Conservation (phyloP, 2,113 vertebrate species). For the Leptobrachium ailaonicum region DNA sequence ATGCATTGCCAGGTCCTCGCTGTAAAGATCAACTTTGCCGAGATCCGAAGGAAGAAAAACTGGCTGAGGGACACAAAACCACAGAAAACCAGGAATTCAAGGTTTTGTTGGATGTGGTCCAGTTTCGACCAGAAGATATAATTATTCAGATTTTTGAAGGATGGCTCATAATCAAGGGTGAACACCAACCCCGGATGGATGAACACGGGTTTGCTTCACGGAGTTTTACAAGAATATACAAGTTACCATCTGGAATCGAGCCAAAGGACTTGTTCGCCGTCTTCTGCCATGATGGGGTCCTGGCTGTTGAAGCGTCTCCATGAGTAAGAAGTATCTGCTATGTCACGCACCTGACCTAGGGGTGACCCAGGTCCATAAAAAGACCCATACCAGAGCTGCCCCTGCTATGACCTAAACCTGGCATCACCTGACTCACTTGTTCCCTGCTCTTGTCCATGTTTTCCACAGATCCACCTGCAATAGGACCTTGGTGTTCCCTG, state of each 20-base stretch:
- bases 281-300: conserved; percentile 79
- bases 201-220: conserved; percentile 77
- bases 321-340: neutral
- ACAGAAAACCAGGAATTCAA: conserved; percentile 60
- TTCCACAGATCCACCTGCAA: no score
- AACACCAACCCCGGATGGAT: conserved; percentile 74
- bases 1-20: conserved; percentile 72
- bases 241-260: conserved; percentile 67
- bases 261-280: conserved; percentile 70
- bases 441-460: no score
- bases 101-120: conserved; percentile 77
- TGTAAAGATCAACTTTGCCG: neutral
- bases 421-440: no score
- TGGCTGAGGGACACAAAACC: neutral
- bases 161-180: conserved; percentile 79
- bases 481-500: no score
- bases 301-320: conserved; percentile 70
- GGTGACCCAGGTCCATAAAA: no score
- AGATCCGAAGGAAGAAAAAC: neutral
- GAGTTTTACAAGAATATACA: conserved; percentile 77
- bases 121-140: conserved; percentile 81
- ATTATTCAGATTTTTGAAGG: conserved; percentile 83
- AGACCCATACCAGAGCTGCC: no score
- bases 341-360: no score
- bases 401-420: no score